These are phyloP conservation scores for Brachionus manjavacas DNA, from an alignment of 1,140 invertebrate genomes.

Conservation along the genomic window DNA sequence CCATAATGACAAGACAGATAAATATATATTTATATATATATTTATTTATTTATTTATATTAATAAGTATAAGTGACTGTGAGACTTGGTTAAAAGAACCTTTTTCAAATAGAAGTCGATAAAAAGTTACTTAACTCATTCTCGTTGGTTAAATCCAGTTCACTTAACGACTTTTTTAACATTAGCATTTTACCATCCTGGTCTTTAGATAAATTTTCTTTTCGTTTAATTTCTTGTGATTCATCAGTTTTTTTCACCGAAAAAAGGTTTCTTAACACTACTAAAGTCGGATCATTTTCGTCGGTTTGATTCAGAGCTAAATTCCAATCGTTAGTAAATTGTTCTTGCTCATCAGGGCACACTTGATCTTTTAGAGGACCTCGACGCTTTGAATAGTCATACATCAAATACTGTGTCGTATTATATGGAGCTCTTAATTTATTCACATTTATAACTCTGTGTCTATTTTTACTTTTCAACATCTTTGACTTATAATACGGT, in stretches of 20 bases:
- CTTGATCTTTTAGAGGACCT: conserved; percentile 12
- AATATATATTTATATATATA: neutral
- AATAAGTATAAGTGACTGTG: neutral
- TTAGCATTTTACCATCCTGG: neutral
- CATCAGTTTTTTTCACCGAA: neutral
- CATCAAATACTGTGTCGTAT: conserved; percentile 39
- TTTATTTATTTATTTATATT: neutral
- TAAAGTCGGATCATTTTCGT: conserved; percentile 10
- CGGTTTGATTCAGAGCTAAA: neutral
- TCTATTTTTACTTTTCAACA: neutral
- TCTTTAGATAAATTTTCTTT: neutral
- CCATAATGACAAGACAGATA: neutral
- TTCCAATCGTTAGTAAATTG: conserved; percentile 31
- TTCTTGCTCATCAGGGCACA: conserved; percentile 9
- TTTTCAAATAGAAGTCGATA: conserved; percentile 25
- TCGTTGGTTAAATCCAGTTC: conserved; percentile 21
- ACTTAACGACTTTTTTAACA: conserved; percentile 29
- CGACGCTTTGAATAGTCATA: conserved; percentile 35
- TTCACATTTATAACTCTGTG: neutral
- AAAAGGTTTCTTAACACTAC: conserved; percentile 3
- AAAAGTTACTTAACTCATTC: conserved; percentile 33
- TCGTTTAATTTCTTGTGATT: neutral
- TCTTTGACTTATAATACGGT: neutral
- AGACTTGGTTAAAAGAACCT: neutral
- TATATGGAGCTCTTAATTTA: conserved; percentile 29